Conservation (phyloP, 1,140 invertebrate genomes). For the Drosophila mayri region DNA sequence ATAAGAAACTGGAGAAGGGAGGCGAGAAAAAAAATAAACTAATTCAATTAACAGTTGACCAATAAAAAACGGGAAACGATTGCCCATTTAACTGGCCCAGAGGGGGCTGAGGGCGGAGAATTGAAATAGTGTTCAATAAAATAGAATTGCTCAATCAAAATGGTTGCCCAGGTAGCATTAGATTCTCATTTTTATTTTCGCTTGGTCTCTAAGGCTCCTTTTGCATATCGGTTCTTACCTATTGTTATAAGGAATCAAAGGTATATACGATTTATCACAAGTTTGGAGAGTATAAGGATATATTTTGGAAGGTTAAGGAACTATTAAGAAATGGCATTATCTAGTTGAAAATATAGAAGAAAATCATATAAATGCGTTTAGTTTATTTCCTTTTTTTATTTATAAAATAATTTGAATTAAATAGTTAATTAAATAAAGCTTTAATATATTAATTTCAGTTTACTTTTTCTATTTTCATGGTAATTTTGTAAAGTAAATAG, state of each 20-base stretch:
- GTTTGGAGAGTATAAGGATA: neutral
- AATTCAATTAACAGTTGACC: slow-evolving; percentile 74
- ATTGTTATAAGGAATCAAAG: neutral
- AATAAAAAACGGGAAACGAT: slow-evolving; percentile 70
- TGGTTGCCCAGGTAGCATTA: slow-evolving; percentile 46
- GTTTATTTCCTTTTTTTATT: too few relatives aligned
- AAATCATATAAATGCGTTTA: too few relatives aligned
- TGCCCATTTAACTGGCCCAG: slow-evolving; percentile 50
- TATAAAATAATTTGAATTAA: too few relatives aligned
- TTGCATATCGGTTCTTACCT: neutral
- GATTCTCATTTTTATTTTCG: slow-evolving; percentile 28
- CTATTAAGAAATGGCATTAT: neutral
- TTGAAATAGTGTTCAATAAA: slow-evolving; percentile 36
- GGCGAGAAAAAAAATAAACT: slow-evolving; percentile 42
- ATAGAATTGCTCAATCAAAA: slow-evolving; percentile 71
- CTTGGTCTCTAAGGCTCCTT: neutral
- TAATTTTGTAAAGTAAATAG: neutral
- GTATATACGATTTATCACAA: neutral
- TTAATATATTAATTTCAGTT: too few relatives aligned
- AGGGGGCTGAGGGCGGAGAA: neutral
- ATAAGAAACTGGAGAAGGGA: slow-evolving; percentile 42
- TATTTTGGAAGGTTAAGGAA: neutral
- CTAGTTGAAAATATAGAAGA: neutral
- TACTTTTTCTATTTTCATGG: too few relatives aligned
- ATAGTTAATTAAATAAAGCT: too few relatives aligned